Base-by-base conservation (phyloP, 2,888 invertebrate genomes). In the Merodon equestris region DNA sequence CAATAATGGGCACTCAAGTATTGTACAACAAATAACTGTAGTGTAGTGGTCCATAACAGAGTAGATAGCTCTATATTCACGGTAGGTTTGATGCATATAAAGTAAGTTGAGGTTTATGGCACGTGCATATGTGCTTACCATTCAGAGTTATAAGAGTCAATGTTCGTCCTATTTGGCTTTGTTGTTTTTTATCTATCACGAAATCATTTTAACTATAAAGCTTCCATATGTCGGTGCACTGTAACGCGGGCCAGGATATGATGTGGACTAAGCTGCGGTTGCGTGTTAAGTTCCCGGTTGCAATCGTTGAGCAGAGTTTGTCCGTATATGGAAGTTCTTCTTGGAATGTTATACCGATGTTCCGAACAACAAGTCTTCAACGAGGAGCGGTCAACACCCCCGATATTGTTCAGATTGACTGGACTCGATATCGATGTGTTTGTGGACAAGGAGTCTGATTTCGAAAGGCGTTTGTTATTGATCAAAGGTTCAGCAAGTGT, bases 191-290 rank as follows among this genome's bases (percentile, higher is more conserved):
- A n/a, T n/a, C n/a, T n/a, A n/a, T n/a, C n/a, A n/a, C n/a, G n/a
- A n/a, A n/a, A n/a, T n/a, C n/a, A n/a, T n/a, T n/a, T n/a, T n/a
- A 60, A 64, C 70, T 79, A 79, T 74, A 74, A 92, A 34, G 95
- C 94, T 87, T 96, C 96, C 95, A 96, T 95, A 86, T 94, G 93
- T 84, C 94, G 92, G 87, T 97, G 96, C 67, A 97, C 96, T 60
- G 95, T 96, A 27, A 96, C 96, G n/a, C 96, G 94, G 51, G 95
- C 96, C 84, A 96, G 90, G 79, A 96, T 92, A 87, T 91, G 92
- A 87, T 92, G 92, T 9, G 86, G 84, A 4, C 82, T 81, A 51
- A 82, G 50, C 70, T 81, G 82, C 44, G 76, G 72, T 1, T 56
- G 81, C 54, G 47, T 61, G 17, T 66, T 60, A 4, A 64, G 61